Conservation (phyloP, 2,888 invertebrate species). For the Euphydryas editha region DNA sequence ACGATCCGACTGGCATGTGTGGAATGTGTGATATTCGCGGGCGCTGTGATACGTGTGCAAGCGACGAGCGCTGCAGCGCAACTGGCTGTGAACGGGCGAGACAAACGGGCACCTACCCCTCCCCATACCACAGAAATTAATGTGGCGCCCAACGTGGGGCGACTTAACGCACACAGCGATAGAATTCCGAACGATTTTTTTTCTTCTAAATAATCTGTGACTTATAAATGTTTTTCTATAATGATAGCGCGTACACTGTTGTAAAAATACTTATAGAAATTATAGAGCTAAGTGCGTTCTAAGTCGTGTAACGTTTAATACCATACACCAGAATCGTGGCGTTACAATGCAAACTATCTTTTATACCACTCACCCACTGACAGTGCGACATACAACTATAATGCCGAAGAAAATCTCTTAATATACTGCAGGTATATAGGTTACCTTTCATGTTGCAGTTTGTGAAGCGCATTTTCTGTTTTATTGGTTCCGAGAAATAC, state of each 20-base stretch:
- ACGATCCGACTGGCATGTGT: constrained; percentile 67
- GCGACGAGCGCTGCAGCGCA: constrained; percentile 72
- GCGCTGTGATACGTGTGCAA: constrained; percentile 59
- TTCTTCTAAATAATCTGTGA: background rate
- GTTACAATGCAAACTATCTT: background rate
- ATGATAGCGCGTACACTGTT: too few species aligned
- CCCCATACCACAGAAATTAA: constrained; percentile 38
- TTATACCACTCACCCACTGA: constrained; percentile 21
- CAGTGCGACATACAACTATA: constrained; percentile 32
- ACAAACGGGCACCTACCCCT: constrained; percentile 49
- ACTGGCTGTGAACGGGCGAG: constrained; percentile 59
- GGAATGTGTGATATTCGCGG: constrained; percentile 49
- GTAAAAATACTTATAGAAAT: too few species aligned
- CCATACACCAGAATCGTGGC: background rate
- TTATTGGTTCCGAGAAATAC: constrained; percentile 6
- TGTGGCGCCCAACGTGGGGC: constrained; percentile 71
- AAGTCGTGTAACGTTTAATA: too few species aligned
- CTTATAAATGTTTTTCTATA: too few species aligned
- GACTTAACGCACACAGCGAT: background rate
- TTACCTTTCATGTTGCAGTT: constrained; percentile 1
- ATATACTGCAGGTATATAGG: constrained; percentile 24
- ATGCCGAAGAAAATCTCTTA: constrained; percentile 22
- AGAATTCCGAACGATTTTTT: background rate
- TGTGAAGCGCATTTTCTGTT: constrained; percentile 8
- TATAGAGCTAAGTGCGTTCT: too few species aligned